Conservation (phyloP, 2,888 invertebrate genomes). For the Amblyjoppa proteus region DNA sequence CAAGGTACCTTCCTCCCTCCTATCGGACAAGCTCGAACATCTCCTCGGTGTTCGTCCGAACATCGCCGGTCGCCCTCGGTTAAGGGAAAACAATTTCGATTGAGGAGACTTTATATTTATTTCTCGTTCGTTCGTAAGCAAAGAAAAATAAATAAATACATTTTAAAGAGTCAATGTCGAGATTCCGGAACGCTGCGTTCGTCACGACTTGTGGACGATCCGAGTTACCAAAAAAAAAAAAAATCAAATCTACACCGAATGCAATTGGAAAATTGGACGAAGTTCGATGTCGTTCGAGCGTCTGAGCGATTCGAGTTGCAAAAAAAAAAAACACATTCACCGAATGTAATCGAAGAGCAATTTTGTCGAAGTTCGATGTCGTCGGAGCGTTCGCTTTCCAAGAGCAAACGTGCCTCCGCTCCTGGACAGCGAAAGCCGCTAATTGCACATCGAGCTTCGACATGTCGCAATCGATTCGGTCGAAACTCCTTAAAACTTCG, state of each 20-base stretch:
- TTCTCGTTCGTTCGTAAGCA: neutral
- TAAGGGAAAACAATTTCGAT: neutral
- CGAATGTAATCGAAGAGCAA: neutral
- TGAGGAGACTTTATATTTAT: conserved; percentile 25
- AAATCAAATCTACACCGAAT: neutral
- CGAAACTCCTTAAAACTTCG: neutral
- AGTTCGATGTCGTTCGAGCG: no score
- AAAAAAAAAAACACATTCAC: neutral
- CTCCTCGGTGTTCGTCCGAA: neutral
- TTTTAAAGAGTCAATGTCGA: neutral
- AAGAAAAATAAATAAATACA: neutral
- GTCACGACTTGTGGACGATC: neutral
- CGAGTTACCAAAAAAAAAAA: neutral
- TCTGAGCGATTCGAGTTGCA: neutral
- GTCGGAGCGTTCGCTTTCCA: neutral
- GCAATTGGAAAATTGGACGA: neutral
- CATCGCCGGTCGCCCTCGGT: neutral
- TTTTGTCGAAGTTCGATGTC: conserved; percentile 1
- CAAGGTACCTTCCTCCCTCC: neutral
- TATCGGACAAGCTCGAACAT: neutral
- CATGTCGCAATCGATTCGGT: neutral
- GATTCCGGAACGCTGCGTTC: neutral
- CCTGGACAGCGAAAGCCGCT: neutral
- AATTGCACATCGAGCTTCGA: neutral
- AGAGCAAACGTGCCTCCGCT: neutral